Percentiles rank a stretch among this genome's conserved stretches.
Conservation (phyloP, 2,797 vertebrate species). For the Peromyscus nudipes region DNA sequence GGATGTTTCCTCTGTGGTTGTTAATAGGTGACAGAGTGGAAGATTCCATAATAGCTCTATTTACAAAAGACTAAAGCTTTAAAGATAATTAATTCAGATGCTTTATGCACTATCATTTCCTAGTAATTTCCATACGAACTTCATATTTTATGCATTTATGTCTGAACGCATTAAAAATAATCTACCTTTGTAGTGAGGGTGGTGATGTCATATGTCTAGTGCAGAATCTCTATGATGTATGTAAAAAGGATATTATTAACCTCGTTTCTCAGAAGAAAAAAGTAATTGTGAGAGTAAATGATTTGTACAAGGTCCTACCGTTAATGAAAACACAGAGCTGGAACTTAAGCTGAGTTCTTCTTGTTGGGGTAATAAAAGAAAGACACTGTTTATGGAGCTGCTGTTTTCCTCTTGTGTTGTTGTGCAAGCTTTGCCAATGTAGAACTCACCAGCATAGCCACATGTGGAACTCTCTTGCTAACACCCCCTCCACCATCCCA, state of each 20-base stretch:
- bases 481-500: neutral
- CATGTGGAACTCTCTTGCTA: neutral
- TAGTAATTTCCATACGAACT: neutral
- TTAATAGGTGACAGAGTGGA: neutral
- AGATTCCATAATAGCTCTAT: constrained; percentile 10
- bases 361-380: neutral
- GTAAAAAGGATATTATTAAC: neutral
- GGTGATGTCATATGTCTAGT: neutral
- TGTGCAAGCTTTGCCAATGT: neutral
- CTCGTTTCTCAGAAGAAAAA: neutral
- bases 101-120: neutral
- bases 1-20: neutral
- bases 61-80: constrained; percentile 16
- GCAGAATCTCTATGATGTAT: neutral
- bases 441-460: neutral
- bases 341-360: neutral
- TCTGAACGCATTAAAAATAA: constrained; percentile 8
- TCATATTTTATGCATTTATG: neutral
- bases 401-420: neutral
- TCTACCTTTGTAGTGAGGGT: neutral
- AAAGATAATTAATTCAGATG: neutral
- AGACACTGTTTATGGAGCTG: neutral
- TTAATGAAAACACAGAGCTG: neutral
- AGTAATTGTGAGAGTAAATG: neutral
- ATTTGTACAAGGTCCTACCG: neutral